Conservation (phyloP, 1,140 invertebrate genomes). For the Oryzaephilus surinamensis region DNA sequence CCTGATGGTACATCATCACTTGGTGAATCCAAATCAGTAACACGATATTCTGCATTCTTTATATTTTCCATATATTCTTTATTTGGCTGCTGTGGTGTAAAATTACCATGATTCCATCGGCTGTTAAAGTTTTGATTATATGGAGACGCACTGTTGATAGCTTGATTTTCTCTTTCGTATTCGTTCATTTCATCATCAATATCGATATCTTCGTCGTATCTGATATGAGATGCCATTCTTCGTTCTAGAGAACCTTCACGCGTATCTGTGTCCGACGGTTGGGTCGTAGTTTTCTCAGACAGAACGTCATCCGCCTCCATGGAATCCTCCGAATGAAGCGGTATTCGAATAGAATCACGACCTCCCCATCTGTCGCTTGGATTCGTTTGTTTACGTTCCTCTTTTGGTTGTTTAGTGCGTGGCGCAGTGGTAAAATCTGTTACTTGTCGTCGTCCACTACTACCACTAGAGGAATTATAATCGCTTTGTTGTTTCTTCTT, state of each 20-base stretch:
- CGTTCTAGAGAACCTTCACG: conserved; percentile 18
- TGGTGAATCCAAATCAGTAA: conserved; percentile 17
- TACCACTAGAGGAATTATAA: conserved; percentile 6
- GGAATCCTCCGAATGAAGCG: conserved; percentile 32
- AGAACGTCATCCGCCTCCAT: conserved; percentile 26
- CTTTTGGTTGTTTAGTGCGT: conserved; percentile 35
- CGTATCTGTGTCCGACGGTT: too few species aligned
- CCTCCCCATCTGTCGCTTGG: conserved; percentile 10
- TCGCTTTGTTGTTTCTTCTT: conserved; percentile 42
- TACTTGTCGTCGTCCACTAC: conserved; percentile 32
- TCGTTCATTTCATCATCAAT: conserved; percentile 29
- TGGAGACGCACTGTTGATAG: conserved; percentile 17
- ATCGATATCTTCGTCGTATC: conserved; percentile 29
- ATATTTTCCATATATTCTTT: too few species aligned
- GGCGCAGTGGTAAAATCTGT: conserved; percentile 42
- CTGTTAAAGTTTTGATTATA: conserved; percentile 8
- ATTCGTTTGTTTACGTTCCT: conserved; percentile 3
- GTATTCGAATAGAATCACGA: conserved; percentile 21
- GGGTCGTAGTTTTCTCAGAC: neutral
- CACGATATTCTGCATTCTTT: conserved; percentile 17
- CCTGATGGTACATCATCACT: too few species aligned
- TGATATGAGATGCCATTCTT: conserved; percentile 15
- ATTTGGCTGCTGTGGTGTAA: conserved; percentile 22
- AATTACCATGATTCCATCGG: conserved; percentile 33
- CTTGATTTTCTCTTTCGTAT: conserved; percentile 27